Percentiles rank a stretch among this genome's conserved stretches.
These are phyloP conservation scores for Mystacides longicornis DNA, from an alignment of 2,888 invertebrate genomes.

Conservation along the genomic window DNA sequence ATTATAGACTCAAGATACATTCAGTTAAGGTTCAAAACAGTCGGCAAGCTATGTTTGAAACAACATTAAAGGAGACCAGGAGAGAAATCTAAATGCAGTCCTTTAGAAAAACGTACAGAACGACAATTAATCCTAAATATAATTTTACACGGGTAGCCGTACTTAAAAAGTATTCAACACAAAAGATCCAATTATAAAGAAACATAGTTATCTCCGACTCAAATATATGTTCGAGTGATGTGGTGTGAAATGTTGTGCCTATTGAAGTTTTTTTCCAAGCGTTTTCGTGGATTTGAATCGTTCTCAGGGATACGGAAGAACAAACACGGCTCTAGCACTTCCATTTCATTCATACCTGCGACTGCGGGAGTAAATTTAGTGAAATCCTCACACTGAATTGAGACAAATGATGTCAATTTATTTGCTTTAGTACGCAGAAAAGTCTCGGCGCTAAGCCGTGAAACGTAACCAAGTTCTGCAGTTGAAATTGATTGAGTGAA, in stretches of 20 bases:
- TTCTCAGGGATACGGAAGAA: not conserved
- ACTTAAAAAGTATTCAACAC: not conserved
- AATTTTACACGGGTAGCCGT: not conserved
- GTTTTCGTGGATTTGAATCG: not conserved
- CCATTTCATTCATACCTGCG: not conserved
- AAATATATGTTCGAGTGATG: not conserved
- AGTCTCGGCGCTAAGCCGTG: constrained; percentile 14
- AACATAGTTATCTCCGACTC: not conserved
- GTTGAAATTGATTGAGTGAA: constrained; percentile 25
- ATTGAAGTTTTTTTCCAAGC: not conserved
- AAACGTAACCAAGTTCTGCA: constrained; percentile 22
- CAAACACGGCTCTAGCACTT: too few species aligned
- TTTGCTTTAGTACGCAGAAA: constrained; percentile 19
- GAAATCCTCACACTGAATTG: constrained; percentile 19
- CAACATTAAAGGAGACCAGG: too few species aligned
- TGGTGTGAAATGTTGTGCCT: not conserved
- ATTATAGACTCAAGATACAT: too few species aligned
- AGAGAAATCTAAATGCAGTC: too few species aligned
- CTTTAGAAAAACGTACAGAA: too few species aligned
- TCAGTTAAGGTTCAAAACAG: too few species aligned
- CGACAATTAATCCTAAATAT: too few species aligned
- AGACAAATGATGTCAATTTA: constrained; percentile 22
- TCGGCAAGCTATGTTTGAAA: too few species aligned
- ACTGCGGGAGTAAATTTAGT: constrained; percentile 6
- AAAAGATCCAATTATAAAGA: not conserved